Percentiles rank a stretch among this genome's conserved stretches.
Evolutionary conservation across 2,113 vertebrate genomes (phyloP).

Genomic region (Protobothrops mucrosquamatus): DNA sequence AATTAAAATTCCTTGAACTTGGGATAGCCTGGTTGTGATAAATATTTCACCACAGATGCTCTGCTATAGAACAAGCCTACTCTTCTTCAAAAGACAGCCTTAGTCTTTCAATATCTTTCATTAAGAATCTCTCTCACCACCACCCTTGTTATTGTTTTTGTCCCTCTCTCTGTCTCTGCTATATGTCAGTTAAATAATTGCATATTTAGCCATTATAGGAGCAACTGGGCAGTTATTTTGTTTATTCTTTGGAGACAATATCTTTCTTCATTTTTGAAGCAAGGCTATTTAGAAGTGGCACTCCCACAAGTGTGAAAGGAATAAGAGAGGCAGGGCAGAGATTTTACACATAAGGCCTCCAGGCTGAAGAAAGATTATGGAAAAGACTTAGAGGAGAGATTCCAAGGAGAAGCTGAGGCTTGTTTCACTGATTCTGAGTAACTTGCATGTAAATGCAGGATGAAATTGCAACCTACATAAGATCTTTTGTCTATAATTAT

Average conservation of each 20-base stretch:
- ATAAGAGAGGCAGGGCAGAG: not conserved
- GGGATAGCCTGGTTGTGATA: not conserved
- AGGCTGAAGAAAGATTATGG: not conserved
- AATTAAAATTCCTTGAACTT: not conserved
- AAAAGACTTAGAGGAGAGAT: not conserved
- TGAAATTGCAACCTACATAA: not conserved
- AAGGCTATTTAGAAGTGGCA: slow-evolving; percentile 48
- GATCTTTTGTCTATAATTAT: not conserved
- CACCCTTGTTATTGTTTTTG: not conserved
- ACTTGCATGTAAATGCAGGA: not conserved
- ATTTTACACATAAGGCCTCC: not conserved
- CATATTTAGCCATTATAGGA: slow-evolving; percentile 27
- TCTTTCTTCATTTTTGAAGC: not conserved
- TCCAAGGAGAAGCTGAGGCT: not conserved
- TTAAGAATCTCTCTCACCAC: not conserved
- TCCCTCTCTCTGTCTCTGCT: slow-evolving; percentile 13
- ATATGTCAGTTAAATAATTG: not conserved
- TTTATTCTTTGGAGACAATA: not conserved
- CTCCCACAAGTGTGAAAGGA: not conserved
- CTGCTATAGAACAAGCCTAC: not conserved
- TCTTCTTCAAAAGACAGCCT: slow-evolving; percentile 31
- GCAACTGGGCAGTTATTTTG: not conserved
- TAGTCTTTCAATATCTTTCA: slow-evolving; percentile 1
- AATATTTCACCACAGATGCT: not conserved
- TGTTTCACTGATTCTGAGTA: not conserved